These are phyloP conservation scores for Pyxicephalus adspersus DNA, from an alignment of 2,113 vertebrate species.

Conservation along the genomic window DNA sequence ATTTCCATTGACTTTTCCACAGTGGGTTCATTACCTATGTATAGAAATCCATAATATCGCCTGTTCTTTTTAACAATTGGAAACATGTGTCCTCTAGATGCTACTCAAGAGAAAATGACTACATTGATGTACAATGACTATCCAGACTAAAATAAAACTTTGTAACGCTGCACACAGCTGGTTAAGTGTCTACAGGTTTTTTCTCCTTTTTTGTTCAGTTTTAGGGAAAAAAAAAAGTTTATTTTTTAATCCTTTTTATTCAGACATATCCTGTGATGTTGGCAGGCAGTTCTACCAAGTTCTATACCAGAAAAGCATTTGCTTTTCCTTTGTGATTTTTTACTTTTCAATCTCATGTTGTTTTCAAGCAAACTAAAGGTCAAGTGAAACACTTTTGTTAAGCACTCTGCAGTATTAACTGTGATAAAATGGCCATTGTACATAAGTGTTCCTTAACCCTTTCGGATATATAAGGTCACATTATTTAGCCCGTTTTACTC, in stretches of 20 bases:
- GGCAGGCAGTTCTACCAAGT: background rate
- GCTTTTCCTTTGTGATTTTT: slow-evolving; percentile 40
- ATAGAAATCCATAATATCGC: background rate
- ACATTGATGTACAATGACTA: background rate
- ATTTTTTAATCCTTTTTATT: slow-evolving; percentile 25
- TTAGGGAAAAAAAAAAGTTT: slow-evolving; percentile 17
- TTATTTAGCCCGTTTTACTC: too few relatives aligned
- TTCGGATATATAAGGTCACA: background rate
- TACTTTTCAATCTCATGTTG: slow-evolving; percentile 51
- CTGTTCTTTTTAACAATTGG: background rate
- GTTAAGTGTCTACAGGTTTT: slow-evolving; percentile 31
- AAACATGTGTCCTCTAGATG: background rate
- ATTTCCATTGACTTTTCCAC: too few relatives aligned
- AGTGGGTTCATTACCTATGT: background rate
- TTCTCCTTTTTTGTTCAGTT: slow-evolving; percentile 33
- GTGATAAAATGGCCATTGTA: slow-evolving; percentile 37
- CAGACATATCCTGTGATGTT: slow-evolving; percentile 21
- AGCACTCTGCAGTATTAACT: slow-evolving; percentile 33
- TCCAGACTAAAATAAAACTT: background rate
- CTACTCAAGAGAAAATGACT: slow-evolving; percentile 11
- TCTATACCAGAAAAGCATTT: slow-evolving; percentile 23
- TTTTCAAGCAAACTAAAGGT: slow-evolving; percentile 52
- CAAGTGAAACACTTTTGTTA: slow-evolving; percentile 53
- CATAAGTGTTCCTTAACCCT: slow-evolving; percentile 40
- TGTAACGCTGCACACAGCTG: background rate